Conservation (phyloP, 2,113 vertebrate genomes). For the Poeciliopsis turrubarensis region DNA sequence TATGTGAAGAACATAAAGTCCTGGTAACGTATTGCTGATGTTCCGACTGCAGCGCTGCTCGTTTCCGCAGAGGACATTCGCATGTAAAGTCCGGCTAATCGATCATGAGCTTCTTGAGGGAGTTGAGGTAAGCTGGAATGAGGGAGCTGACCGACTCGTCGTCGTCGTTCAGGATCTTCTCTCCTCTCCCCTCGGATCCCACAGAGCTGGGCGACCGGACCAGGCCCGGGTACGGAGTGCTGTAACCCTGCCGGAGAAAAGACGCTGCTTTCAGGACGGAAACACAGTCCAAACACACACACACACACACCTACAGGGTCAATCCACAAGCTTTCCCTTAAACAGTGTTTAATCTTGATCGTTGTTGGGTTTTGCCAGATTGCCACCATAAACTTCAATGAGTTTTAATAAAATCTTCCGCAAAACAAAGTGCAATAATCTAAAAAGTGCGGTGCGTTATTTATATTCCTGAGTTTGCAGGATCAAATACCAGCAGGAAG, state of each 20-base stretch:
- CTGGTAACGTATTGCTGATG: neutral
- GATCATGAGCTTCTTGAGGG: slow-evolving; percentile 84
- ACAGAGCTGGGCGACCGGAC: slow-evolving; percentile 79
- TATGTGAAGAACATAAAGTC: neutral
- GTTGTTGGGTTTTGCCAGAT: neutral
- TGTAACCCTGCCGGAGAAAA: slow-evolving; percentile 77
- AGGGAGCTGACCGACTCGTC: slow-evolving; percentile 80
- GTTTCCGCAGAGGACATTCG: neutral
- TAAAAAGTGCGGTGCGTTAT: no score
- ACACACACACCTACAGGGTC: neutral
- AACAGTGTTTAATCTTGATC: neutral
- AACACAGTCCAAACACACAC: neutral
- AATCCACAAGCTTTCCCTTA: neutral
- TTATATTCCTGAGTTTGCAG: no score
- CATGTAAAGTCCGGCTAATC: slow-evolving; percentile 59
- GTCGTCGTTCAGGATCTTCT: slow-evolving; percentile 81
- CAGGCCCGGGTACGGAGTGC: slow-evolving; percentile 76
- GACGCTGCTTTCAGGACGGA: neutral
- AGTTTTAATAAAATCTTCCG: neutral
- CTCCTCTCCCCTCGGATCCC: slow-evolving; percentile 81
- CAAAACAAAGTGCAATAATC: no score
- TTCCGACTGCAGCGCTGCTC: neutral
- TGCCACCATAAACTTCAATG: neutral
- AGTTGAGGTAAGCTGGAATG: slow-evolving; percentile 83
- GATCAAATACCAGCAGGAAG: no score